Percentiles rank a stretch among this genome's conserved stretches.
Conservation (phyloP, 2,888 invertebrate genomes). For the Saturnia pavonia region DNA sequence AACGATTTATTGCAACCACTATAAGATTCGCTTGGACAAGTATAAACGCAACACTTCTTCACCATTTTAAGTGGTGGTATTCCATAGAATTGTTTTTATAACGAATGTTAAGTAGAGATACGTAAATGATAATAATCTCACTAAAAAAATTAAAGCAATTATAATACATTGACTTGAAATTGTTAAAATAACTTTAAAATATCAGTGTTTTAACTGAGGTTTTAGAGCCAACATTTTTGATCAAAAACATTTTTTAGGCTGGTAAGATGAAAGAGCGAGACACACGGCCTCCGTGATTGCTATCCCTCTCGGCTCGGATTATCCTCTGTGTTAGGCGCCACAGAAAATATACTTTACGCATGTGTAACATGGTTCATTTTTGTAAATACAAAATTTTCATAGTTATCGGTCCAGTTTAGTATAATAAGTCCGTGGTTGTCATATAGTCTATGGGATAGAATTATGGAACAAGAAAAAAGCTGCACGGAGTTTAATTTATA, state of each 20-base stretch:
- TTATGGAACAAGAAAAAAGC: no score
- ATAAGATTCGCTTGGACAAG: neutral
- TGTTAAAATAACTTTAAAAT: neutral
- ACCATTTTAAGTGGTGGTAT: neutral
- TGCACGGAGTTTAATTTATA: no score
- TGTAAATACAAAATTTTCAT: no score
- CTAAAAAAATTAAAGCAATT: neutral
- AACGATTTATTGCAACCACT: conserved; percentile 2
- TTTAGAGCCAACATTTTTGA: no score
- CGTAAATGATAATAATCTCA: neutral
- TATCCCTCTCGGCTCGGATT: neutral
- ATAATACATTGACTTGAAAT: neutral
- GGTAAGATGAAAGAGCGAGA: neutral
- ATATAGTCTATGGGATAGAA: no score
- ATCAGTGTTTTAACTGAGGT: neutral
- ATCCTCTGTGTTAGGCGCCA: neutral
- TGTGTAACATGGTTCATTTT: neutral
- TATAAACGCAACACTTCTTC: neutral
- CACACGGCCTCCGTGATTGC: neutral
- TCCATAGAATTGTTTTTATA: neutral
- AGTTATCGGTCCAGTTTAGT: no score
- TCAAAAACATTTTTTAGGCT: no score
- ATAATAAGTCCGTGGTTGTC: no score
- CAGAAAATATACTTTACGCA: neutral
- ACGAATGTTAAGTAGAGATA: conserved; percentile 4